Evolutionary conservation across 2,797 vertebrate genomes (phyloP), one percentile per base, ranked within the genome.

Genomic region (Pygocentrus nattereri): DNA sequence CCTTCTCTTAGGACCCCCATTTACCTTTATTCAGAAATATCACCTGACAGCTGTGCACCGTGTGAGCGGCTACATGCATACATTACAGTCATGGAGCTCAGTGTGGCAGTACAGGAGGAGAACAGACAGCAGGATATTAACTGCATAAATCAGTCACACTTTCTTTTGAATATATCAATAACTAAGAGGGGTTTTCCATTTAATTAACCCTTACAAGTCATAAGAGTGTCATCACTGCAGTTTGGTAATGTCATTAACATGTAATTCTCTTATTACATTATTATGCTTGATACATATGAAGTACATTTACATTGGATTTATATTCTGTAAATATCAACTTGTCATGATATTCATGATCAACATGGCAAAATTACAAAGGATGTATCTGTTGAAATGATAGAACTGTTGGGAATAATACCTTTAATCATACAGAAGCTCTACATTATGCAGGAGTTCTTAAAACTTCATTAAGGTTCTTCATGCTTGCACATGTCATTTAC

Each of bases 11-110:
- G 82, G 82, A 78, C 80, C 50, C 27, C 25, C 70, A 52, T 86
- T 84, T 82, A 86, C 80, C 85, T 84, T 72, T 47, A 77, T 52
- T 82, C 70, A 10, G 62, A 82, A 77, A 84, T 78, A 73, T 61
- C 64, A 80, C 30, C 50, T 71, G 77, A 47, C 82, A 82, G 56
- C 41, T 23, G 30, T 21, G 8, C 11, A 10, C 31, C 15, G 16
- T 54, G 23, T 12, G 34, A 82, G 58, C 50, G 81, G 34, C 52
- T 15, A 41, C 74, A 58, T 19, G 70, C 71, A 77, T 65, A 68
- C 11, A 16, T 68, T 78, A 74, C 25, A 54, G 59, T 67, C 69
- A 73, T 41, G 56, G 16, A 76, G 19, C 54, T 71, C 62, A 77
- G 21, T 21, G 18, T 3, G 41, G 69, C 4, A 18, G 23, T 19